phyloP scores from a whole-genome alignment of 2,113 vertebrate species.

The Lipophrys pholis region DNA sequence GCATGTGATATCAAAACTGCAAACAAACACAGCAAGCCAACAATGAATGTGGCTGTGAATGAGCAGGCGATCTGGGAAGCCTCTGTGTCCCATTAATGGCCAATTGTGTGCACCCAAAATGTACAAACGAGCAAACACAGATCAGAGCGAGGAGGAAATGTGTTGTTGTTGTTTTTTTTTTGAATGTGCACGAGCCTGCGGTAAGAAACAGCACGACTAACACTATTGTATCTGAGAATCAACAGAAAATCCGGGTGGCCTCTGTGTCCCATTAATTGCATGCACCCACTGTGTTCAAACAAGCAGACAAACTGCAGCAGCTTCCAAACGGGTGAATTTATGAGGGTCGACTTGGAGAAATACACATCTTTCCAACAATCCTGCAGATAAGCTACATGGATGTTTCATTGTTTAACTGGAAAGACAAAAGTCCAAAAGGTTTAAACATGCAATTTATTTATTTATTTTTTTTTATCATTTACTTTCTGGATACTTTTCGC shows the following conservation, averaged over 20 bases:
- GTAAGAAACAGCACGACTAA: not conserved
- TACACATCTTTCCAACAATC: not conserved
- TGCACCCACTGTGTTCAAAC: slow-evolving; percentile 30
- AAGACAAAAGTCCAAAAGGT: not conserved
- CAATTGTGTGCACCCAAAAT: slow-evolving; percentile 3
- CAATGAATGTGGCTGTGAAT: slow-evolving; percentile 5
- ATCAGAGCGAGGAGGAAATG: no score
- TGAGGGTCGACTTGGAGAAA: slow-evolving; percentile 3
- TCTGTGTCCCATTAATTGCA: slow-evolving; percentile 21
- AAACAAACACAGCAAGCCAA: slow-evolving; percentile 33
- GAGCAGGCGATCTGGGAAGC: slow-evolving; percentile 13
- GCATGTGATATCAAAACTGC: slow-evolving; percentile 16
- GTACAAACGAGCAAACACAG: slow-evolving; percentile 38
- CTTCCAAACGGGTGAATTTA: slow-evolving; percentile 11
- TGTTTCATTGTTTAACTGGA: not conserved
- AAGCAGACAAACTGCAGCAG: slow-evolving; percentile 16
- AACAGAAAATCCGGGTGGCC: slow-evolving; percentile 12
- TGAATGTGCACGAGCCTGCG: no score
- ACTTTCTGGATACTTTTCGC: slow-evolving; percentile 6
- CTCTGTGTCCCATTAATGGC: slow-evolving; percentile 28
- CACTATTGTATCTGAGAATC: slow-evolving; percentile 21
- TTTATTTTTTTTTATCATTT: not conserved
- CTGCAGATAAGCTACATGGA: not conserved
- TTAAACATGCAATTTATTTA: not conserved
- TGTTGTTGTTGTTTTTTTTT: no score